Conservation (phyloP, 2,113 vertebrate genomes). For the Rissa tridactyla region DNA sequence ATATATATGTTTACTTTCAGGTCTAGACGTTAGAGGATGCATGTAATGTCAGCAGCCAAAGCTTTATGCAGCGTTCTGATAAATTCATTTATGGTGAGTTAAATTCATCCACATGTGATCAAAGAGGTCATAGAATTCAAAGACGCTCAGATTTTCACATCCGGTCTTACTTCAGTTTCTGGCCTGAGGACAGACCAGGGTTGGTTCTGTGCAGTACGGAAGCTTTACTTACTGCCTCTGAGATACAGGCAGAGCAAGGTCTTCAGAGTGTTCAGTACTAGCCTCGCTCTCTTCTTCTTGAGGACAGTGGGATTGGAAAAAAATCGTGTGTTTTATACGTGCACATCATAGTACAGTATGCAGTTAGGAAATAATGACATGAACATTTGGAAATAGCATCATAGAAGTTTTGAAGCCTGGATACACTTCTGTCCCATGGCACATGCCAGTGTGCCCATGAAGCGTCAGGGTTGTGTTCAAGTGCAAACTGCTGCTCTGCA, state of each 20-base stretch:
- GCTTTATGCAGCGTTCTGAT: background rate
- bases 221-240: background rate
- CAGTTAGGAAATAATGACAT: background rate
- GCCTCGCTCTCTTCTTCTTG: background rate
- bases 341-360: background rate
- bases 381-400: background rate
- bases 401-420: background rate
- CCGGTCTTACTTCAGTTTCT: background rate
- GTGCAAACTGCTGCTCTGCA: background rate
- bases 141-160: background rate
- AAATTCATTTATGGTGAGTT: background rate
- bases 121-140: background rate
- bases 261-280: background rate
- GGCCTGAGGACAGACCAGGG: background rate
- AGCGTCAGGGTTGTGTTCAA: background rate
- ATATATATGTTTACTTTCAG: background rate
- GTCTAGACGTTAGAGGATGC: background rate
- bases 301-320: background rate
- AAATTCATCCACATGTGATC: background rate
- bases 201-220: background rate
- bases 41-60: background rate
- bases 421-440: accelerated
- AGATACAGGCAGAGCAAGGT: background rate
- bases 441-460: background rate
- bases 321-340: background rate